Evolutionary conservation across 2,113 vertebrate species (phyloP).

Genomic region (Aramus guarauna): DNA sequence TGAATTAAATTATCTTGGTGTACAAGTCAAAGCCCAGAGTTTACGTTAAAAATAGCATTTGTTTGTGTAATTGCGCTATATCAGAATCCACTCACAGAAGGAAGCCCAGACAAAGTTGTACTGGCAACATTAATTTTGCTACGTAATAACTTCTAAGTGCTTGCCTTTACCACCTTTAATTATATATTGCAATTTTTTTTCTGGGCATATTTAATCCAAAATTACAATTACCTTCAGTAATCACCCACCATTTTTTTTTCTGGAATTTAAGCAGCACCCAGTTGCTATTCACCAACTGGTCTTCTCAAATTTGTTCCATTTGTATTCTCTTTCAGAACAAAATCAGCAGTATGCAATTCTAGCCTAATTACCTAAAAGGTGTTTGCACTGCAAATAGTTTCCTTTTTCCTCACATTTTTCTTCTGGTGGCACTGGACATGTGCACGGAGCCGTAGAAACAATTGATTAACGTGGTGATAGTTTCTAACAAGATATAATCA

Average conservation of each 20-base stretch:
- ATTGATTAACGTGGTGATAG: not conserved
- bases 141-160: not conserved
- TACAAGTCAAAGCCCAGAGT: not conserved
- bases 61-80: not conserved
- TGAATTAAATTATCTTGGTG: not conserved
- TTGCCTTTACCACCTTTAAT: not conserved
- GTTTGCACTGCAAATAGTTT: not conserved
- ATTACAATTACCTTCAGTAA: not conserved
- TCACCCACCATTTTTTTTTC: accelerated
- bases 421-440: not conserved
- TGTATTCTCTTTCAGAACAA: not conserved
- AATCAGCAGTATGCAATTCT: not conserved
- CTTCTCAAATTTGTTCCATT: not conserved
- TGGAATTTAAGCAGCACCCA: not conserved
- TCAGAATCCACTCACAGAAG: not conserved
- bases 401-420: not conserved
- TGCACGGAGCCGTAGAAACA: not conserved
- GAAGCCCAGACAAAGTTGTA: not conserved
- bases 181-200: not conserved
- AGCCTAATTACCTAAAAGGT: conserved; percentile 35
- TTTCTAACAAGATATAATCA: not conserved
- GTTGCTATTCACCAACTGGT: not conserved
- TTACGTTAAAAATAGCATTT: not conserved
- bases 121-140: not conserved
- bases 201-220: not conserved